Evolutionary conservation across 2,888 invertebrate species (phyloP).

Genomic region (Ganaspis brasiliensis): DNA sequence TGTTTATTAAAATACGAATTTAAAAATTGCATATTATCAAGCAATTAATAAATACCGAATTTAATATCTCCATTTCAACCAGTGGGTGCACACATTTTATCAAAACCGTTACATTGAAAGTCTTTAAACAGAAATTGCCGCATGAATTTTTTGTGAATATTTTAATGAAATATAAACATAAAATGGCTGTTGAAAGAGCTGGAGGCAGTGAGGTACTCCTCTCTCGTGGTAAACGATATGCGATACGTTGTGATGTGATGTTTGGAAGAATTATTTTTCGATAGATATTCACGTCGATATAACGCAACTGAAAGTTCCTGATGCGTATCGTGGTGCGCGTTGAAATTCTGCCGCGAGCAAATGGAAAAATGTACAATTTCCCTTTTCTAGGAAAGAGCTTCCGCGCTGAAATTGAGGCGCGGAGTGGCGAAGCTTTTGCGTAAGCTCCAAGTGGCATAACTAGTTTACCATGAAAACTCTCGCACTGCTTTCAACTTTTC

Average conservation of each 20-base stretch:
- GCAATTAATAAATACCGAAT: no score
- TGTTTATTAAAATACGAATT: no score
- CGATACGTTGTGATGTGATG: constrained; percentile 20
- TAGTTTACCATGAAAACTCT: constrained; percentile 39
- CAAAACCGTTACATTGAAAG: no score
- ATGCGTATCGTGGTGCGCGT: constrained; percentile 21
- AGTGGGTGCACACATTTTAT: no score
- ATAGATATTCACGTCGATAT: constrained; percentile 33
- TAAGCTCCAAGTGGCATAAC: constrained; percentile 37
- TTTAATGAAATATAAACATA: constrained; percentile 40
- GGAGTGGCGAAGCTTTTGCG: constrained; percentile 39
- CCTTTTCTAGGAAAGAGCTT: constrained; percentile 34
- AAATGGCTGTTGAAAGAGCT: constrained; percentile 20
- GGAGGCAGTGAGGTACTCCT: not conserved
- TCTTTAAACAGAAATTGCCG: no score
- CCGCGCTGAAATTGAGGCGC: constrained; percentile 35
- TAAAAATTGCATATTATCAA: no score
- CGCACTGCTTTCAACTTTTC: constrained; percentile 39
- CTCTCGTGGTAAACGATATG: constrained; percentile 13
- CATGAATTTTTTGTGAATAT: not conserved
- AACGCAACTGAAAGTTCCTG: not conserved
- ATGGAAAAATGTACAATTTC: constrained; percentile 40
- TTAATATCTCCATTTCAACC: no score
- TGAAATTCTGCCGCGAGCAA: constrained; percentile 27
- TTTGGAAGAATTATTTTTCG: constrained; percentile 34